These are phyloP conservation scores for Pollenia griseotomentosa DNA, from an alignment of 2,888 invertebrate species.

Conservation along the genomic window DNA sequence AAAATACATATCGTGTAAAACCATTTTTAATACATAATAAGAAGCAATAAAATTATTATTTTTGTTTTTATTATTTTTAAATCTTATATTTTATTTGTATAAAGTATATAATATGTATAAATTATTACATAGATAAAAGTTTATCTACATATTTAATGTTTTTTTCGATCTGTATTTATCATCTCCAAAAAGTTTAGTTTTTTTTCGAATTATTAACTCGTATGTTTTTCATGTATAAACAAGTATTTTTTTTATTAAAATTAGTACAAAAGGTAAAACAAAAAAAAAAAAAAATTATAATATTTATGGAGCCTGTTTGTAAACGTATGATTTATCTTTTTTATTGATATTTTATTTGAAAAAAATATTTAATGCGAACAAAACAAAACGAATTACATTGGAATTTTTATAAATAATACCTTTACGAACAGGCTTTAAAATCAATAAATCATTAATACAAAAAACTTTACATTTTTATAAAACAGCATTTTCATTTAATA, in stretches of 20 bases:
- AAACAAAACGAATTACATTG: constrained; percentile 38
- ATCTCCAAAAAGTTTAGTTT: constrained; percentile 45
- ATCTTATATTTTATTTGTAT: constrained; percentile 71
- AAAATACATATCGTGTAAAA: no score
- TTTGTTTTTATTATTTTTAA: constrained; percentile 68
- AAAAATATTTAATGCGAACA: constrained; percentile 22
- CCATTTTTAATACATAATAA: no score
- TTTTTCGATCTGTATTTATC: constrained; percentile 73
- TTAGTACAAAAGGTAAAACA: constrained; percentile 64
- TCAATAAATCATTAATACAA: constrained; percentile 52
- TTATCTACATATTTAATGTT: constrained; percentile 69
- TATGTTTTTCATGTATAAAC: constrained; percentile 52
- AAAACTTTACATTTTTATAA: constrained; percentile 44
- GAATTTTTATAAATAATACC: constrained; percentile 35
- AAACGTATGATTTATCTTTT: constrained; percentile 8
- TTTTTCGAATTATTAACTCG: constrained; percentile 71
- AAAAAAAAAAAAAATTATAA: constrained; percentile 52
- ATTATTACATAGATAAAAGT: constrained; percentile 73
- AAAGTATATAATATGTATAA: constrained; percentile 75
- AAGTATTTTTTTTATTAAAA: constrained; percentile 50
- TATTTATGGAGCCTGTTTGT: constrained; percentile 31
- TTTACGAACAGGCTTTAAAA: constrained; percentile 38
- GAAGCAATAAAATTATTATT: constrained; percentile 7
- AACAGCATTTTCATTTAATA: constrained; percentile 21
- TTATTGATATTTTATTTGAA: constrained; percentile 2